phyloP scores from a whole-genome alignment of 2,888 invertebrate genomes.

The Boloria selene region DNA sequence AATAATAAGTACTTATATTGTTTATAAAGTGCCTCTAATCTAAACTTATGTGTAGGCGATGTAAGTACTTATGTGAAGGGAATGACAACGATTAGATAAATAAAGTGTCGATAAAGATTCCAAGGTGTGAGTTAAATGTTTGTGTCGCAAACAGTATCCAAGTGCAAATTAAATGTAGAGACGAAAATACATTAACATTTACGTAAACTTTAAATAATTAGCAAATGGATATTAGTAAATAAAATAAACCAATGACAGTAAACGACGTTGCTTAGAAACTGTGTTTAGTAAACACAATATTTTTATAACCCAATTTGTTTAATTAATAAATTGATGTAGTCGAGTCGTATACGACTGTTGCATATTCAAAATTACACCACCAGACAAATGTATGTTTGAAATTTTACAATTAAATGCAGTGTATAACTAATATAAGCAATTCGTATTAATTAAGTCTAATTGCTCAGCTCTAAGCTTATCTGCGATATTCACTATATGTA shows the following conservation, averaged over 20 bases:
- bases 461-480: conserved; percentile 47
- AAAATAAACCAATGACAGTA: background rate
- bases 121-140: conserved; percentile 31
- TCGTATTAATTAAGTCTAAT: conserved; percentile 52
- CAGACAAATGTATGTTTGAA: background rate
- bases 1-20: too few relatives aligned
- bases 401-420: conserved; percentile 8
- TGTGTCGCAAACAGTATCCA: conserved; percentile 21
- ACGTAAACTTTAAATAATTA: background rate
- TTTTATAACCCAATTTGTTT: background rate
- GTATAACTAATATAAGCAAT: conserved; percentile 24
- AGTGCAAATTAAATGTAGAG: conserved; percentile 7
- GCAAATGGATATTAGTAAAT: background rate
- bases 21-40: too few relatives aligned
- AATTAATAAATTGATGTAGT: background rate
- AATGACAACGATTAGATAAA: conserved; percentile 45
- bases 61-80: conserved; percentile 33
- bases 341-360: background rate
- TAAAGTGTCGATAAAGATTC: conserved; percentile 38
- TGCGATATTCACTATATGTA: conserved; percentile 13
- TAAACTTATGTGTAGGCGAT: background rate
- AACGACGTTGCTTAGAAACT: conserved; percentile 12
- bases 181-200: background rate
- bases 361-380: conserved; percentile 7
- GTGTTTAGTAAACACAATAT: conserved; percentile 8